phyloP scores from a whole-genome alignment of 64 coral and sea anemone genomes.

The Exaiptasia diaphana region DNA sequence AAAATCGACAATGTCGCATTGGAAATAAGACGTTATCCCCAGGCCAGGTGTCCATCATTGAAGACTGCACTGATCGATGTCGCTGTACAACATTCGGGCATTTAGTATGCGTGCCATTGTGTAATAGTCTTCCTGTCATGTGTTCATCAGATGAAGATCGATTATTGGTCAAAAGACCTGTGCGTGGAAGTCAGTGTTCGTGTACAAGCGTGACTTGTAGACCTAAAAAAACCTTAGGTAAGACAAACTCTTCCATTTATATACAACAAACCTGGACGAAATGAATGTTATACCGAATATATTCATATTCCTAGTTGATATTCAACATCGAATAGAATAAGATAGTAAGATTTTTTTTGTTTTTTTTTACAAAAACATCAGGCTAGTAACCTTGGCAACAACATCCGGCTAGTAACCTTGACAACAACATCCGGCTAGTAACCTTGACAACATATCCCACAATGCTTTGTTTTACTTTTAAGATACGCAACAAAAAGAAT shows the following conservation, averaged over 20 bases:
- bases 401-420: too few relatives aligned
- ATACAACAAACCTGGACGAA: too few relatives aligned
- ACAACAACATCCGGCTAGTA: too few relatives aligned
- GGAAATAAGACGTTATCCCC: neutral
- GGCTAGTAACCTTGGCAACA: too few relatives aligned
- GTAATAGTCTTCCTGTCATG: conserved; percentile 12
- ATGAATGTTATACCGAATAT: too few relatives aligned
- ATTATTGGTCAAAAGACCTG: neutral
- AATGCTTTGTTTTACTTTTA: too few relatives aligned
- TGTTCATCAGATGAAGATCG: conserved; percentile 23
- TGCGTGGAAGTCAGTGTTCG: conserved; percentile 12
- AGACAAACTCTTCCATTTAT: neutral
- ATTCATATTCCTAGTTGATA: too few relatives aligned
- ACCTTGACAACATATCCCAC: too few relatives aligned
- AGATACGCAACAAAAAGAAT: conserved; percentile 11
- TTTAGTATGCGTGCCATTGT: conserved; percentile 6
- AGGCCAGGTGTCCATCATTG: conserved; percentile 29
- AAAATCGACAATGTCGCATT: neutral
- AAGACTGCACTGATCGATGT: conserved; percentile 47
- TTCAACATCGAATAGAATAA: too few relatives aligned
- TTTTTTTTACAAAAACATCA: too few relatives aligned
- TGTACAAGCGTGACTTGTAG: conserved; percentile 25
- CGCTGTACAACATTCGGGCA: conserved; percentile 26
- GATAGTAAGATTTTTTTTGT: too few relatives aligned
- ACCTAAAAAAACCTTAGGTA: neutral